Conservation (phyloP, 64 coral and sea anemone species). For the Acropora yongei region DNA sequence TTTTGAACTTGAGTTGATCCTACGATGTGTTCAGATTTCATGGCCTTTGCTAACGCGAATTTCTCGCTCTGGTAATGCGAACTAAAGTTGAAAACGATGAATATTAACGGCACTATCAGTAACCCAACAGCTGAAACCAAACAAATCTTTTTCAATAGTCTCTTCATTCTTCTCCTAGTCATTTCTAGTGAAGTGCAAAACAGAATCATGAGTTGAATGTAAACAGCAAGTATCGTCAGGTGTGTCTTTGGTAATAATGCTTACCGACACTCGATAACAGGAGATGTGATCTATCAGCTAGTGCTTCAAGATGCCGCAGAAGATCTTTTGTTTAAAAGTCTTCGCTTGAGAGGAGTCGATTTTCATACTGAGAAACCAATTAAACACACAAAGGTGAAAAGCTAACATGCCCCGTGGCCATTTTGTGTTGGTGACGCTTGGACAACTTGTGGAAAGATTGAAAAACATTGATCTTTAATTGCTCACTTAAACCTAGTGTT, state of each 20-base stretch:
- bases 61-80: not conserved
- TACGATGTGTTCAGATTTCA: not conserved
- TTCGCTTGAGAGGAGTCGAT: slow-evolving; percentile 24
- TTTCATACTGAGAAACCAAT: not conserved
- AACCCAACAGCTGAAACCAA: not conserved
- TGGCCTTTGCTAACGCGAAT: not conserved
- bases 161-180: slow-evolving; percentile 7
- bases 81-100: not conserved
- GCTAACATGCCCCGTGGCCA: not conserved
- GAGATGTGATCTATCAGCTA: slow-evolving; percentile 4
- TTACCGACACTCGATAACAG: slow-evolving; percentile 12
- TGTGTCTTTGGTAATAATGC: not conserved
- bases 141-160: slow-evolving; percentile 15
- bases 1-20: not conserved
- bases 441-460: not conserved
- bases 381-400: not conserved
- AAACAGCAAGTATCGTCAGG: not conserved
- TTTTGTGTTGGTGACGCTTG: not conserved
- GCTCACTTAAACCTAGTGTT: not conserved
- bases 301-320: not conserved
- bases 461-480: not conserved
- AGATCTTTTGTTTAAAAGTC: not conserved
- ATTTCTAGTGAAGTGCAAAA: not conserved
- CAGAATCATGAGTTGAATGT: not conserved
- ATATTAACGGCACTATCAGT: not conserved